Evolutionary conservation across 1,140 invertebrate genomes (phyloP), one percentile per base, ranked within the genome.

Genomic region (Brachionus koreanus): DNA sequence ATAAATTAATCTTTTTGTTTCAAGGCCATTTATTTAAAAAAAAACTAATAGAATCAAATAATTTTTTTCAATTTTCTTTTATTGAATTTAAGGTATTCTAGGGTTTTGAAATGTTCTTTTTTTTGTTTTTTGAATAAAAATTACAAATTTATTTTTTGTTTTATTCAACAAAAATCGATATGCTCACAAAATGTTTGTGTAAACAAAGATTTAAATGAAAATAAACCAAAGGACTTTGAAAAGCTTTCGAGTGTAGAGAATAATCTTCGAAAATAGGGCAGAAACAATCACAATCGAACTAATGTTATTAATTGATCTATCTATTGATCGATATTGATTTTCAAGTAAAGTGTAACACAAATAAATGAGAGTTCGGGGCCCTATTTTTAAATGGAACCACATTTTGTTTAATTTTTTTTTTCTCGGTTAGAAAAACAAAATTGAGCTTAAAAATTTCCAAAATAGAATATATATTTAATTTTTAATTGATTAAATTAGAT

Each of bases 371-470:
- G n/a, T 33, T 65, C 33, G 29, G 29, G 33, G 25, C 9, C 33
- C 33, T 13, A 65, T 10, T 65, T 65, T 65, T 65, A 65, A 65
- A 65, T 65, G 63, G 63, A 65, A 33, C 63, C 63, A 65, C 63
- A 57, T 57, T 57, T 57, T 57, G 49, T 57, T 57, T 57, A 57
- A 57, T 65, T 33, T n/a, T 46, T n/a, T n/a, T 46, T 46, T 65
- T 33, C n/a, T 33, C 63, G 63, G 63, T 65, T 65, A 65, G 4
- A 65, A 65, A 65, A 65, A 65, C 63, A 65, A 65, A 65, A 33
- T 65, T 9, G 4, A 65, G 33, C 33, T 65, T 65, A 3, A 65
- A 65, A 65, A 29, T 65, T 65, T 19, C 13, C 25, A 65, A 65
- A 6, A 65, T 35, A 65, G 33, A 65, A 65, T 13, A n/a, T 29